These are phyloP conservation scores for Diadema setosum DNA, from an alignment of 35 echinoderm and acorn worm genomes.

Conservation along the genomic window DNA sequence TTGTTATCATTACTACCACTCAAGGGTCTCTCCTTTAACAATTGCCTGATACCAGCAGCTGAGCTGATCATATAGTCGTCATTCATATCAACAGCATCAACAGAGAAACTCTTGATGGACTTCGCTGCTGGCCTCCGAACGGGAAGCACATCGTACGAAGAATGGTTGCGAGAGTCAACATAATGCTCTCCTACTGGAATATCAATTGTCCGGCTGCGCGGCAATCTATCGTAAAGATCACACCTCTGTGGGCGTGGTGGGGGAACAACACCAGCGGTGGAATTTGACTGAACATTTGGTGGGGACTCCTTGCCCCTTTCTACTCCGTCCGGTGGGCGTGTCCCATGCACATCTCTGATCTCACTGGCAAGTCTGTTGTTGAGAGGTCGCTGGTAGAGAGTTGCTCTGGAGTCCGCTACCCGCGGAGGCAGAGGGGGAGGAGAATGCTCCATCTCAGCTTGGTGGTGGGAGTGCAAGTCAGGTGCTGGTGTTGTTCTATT, in stretches of 20 bases:
- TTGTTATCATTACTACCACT: neutral
- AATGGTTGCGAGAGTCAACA: neutral
- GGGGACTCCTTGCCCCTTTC: neutral
- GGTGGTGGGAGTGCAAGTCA: neutral
- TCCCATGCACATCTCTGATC: neutral
- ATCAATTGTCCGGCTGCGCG: neutral
- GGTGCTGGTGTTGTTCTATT: neutral
- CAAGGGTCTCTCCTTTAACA: neutral
- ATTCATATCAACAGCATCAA: neutral
- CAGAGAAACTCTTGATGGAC: neutral
- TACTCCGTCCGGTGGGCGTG: neutral
- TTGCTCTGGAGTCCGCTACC: neutral
- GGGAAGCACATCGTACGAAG: neutral
- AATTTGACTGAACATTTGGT: too few species aligned
- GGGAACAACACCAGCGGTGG: neutral
- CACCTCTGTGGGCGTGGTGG: neutral
- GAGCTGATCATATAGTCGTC: neutral
- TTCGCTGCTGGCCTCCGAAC: neutral
- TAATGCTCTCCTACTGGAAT: neutral
- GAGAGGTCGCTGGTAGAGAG: neutral
- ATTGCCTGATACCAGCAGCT: neutral
- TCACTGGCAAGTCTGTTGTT: neutral
- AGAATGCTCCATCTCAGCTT: neutral
- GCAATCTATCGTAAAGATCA: neutral
- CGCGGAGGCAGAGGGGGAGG: constrained; percentile 4